Conservation (phyloP, 1,140 invertebrate species). For the Megalonaias nervosa region DNA sequence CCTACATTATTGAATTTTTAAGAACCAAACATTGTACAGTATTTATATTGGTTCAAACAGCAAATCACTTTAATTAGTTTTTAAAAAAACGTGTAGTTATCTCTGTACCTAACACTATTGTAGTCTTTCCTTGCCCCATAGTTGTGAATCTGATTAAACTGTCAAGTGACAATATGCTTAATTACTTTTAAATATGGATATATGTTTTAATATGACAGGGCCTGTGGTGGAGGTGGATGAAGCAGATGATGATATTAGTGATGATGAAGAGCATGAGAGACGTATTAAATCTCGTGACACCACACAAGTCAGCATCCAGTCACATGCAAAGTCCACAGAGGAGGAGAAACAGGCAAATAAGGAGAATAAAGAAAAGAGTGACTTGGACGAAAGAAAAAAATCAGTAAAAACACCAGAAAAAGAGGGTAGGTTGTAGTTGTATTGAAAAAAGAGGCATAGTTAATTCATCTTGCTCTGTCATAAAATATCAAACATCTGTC, state of each 20-base stretch:
- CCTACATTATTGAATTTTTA: no score
- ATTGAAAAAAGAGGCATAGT: not conserved
- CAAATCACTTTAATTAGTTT: not conserved
- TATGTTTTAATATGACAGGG: conserved; percentile 44
- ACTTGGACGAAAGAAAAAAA: not conserved
- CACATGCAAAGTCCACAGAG: not conserved
- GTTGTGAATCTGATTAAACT: not conserved
- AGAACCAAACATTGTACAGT: no score
- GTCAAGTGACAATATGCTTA: not conserved
- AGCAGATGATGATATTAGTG: conserved; percentile 52
- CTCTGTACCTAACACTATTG: not conserved
- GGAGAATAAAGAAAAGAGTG: conserved; percentile 2
- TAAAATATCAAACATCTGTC: not conserved
- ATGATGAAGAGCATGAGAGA: conserved; percentile 56
- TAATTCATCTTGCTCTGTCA: not conserved
- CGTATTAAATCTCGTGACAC: conserved; percentile 4
- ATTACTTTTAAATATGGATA: not conserved
- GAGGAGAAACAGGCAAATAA: not conserved
- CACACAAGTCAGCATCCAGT: not conserved
- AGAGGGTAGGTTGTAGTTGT: not conserved
- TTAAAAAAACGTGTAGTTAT: not conserved
- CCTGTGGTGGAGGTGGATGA: conserved; percentile 63
- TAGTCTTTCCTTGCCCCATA: not conserved
- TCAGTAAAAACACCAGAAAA: conserved; percentile 1
- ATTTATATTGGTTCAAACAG: no score